Conservation (phyloP, 2,888 invertebrate genomes). For the Coleophora deauratella region DNA sequence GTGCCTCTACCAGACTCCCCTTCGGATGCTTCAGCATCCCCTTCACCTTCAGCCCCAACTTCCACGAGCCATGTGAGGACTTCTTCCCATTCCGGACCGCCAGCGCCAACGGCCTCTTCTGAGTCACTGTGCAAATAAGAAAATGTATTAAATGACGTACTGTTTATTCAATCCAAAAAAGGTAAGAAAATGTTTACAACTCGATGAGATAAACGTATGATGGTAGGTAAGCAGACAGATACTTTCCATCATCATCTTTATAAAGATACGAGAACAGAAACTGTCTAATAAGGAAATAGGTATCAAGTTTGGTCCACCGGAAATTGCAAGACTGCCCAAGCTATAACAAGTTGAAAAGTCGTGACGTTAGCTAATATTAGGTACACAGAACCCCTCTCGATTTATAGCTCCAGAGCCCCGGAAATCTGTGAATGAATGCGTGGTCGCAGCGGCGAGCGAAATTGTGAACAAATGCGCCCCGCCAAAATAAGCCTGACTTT, state of each 20-base stretch:
- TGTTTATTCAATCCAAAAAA: not conserved
- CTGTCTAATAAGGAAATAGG: too few species aligned
- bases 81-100: constrained; percentile 79
- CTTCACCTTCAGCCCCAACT: constrained; percentile 85
- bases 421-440: constrained; percentile 23
- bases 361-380: constrained; percentile 54
- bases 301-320: not conserved
- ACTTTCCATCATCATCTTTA: too few species aligned
- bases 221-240: too few species aligned
- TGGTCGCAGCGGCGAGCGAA: constrained; percentile 32
- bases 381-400: constrained; percentile 38
- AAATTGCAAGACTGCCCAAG: constrained; percentile 6
- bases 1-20: constrained; percentile 81
- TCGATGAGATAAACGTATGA: too few species aligned
- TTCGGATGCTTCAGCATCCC: constrained; percentile 58
- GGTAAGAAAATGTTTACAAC: too few species aligned
- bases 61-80: constrained; percentile 94
- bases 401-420: constrained; percentile 29
- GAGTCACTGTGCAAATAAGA: constrained; percentile 32
- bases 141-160: not conserved
- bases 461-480: constrained; percentile 45
- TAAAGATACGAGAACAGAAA: too few species aligned
- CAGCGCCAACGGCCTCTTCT: constrained; percentile 53
- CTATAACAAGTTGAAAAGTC: constrained; percentile 33
- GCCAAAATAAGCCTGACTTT: constrained; percentile 40